Evolutionary conservation across 1,140 invertebrate species (phyloP), one percentile per base, ranked within the genome.

Genomic region (Parasteatoda tepidariorum): DNA sequence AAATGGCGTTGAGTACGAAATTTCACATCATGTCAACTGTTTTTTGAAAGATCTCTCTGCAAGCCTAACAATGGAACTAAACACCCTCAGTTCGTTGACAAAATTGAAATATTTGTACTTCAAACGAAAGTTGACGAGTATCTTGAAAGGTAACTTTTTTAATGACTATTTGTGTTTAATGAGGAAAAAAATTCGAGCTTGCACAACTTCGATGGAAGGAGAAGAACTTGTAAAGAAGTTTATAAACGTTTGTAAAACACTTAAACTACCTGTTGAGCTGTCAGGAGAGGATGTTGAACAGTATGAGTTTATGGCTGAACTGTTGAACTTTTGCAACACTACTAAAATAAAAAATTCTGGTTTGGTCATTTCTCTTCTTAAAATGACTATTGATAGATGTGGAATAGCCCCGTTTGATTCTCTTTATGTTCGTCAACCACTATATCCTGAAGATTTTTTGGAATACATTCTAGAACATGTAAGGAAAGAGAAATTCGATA

Each of bases 301-400:
- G 28, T 79, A 79, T 13, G 75, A 79, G 9, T 79, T 79, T 15
- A 79, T 68, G 41, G 75, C 75, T 13, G 64, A 67, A 18, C 28
- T 79, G 15, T 13, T 79, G 28, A 48, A 68, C 0, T 24, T 26
- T 11, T 79, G 75, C 31, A 67, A 15, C 11, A 22, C 64, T 33
- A 13, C 9, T 2, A 57, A 57, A 4, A 67, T 79, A 15, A 62
- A 59, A 18, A 33, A 79, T 64, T 38, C 48, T 26, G 41, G 15
- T 4, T 13, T 79, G 24, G 48, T 79, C 0, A 68, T 41, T 18
- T 24, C 38, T 7, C 34, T 79, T 22, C 6, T 79, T 9, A 67
- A 55, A 15, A 33, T 57, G n/a, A 66, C 64, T 2, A 68, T 79
- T 22, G 31, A 67, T 9, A 64, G 38, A 30, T 22, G 31, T 18